phyloP scores from a whole-genome alignment of 1,140 invertebrate genomes.

The Medauroidea extradentata region DNA sequence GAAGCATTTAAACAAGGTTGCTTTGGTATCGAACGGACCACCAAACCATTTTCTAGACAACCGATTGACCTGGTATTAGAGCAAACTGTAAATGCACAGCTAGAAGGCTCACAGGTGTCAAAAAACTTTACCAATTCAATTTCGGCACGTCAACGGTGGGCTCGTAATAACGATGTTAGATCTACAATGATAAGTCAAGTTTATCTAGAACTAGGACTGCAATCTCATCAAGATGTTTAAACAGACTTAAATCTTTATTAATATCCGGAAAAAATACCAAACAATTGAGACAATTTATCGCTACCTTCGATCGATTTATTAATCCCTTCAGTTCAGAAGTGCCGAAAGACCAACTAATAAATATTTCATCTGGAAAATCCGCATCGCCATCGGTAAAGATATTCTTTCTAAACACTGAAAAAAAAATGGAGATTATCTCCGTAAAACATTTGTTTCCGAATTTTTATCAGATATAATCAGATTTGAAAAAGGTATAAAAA shows the following conservation, averaged over 20 bases:
- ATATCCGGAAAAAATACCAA: background rate
- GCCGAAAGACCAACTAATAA: conserved; percentile 5
- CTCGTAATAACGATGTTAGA: conserved; percentile 21
- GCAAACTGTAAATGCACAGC: conserved; percentile 33
- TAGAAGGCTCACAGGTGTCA: conserved; percentile 27
- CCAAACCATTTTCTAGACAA: conserved; percentile 31
- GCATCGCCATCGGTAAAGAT: background rate
- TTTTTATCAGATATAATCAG: background rate
- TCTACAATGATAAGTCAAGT: conserved; percentile 17
- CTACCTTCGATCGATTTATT: background rate
- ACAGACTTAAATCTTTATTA: conserved; percentile 11
- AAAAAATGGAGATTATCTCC: conserved; percentile 4
- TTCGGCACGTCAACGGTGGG: conserved; percentile 26
- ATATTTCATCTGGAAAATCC: conserved; percentile 12
- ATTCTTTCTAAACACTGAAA: conserved; percentile 9
- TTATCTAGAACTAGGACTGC: conserved; percentile 10
- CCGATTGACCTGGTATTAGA: conserved; percentile 31
- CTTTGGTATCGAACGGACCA: conserved; percentile 25
- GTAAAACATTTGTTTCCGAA: conserved; percentile 8
- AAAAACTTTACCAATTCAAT: conserved; percentile 25
- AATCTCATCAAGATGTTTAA: conserved; percentile 20
- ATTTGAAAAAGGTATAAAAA: background rate
- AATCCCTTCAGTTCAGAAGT: conserved; percentile 3
- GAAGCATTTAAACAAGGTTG: conserved; percentile 20
- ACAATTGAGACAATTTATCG: background rate